phyloP scores from a whole-genome alignment of 2,113 vertebrate genomes.

The Gopherus flavomarginatus region DNA sequence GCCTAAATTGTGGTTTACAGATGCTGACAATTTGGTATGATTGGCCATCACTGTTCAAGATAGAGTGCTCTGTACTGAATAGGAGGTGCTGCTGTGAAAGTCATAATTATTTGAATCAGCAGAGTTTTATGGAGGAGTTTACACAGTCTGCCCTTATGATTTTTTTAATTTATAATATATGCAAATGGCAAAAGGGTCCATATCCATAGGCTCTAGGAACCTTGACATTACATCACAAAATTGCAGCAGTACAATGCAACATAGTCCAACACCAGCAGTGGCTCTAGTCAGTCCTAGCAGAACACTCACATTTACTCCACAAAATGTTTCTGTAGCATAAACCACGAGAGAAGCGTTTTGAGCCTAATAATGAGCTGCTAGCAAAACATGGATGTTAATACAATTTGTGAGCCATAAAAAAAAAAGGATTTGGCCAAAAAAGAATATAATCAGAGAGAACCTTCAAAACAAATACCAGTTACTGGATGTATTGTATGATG shows the following conservation, averaged over 20 bases:
- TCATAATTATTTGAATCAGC: neutral
- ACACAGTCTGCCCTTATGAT: fast-evolving
- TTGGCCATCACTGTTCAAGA: neutral
- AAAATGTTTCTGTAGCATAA: neutral
- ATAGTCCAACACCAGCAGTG: neutral
- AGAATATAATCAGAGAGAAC: neutral
- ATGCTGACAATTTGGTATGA: neutral
- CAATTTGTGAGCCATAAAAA: neutral
- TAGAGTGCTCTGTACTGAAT: neutral
- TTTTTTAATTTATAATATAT: neutral
- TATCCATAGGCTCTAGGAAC: neutral
- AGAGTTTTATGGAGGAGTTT: neutral
- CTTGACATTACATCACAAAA: neutral
- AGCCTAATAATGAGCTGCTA: neutral
- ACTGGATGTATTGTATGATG: neutral
- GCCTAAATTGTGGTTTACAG: neutral
- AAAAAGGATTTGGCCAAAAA: neutral
- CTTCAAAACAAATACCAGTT: conserved; percentile 1
- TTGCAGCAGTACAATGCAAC: neutral
- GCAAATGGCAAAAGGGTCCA: neutral
- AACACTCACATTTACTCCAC: neutral
- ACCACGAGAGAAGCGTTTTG: neutral
- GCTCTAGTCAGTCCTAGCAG: neutral
- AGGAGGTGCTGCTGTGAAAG: neutral
- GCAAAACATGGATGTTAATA: neutral